These are phyloP conservation scores for Erebia aethiops DNA, from an alignment of 2,888 invertebrate genomes.

Conservation along the genomic window DNA sequence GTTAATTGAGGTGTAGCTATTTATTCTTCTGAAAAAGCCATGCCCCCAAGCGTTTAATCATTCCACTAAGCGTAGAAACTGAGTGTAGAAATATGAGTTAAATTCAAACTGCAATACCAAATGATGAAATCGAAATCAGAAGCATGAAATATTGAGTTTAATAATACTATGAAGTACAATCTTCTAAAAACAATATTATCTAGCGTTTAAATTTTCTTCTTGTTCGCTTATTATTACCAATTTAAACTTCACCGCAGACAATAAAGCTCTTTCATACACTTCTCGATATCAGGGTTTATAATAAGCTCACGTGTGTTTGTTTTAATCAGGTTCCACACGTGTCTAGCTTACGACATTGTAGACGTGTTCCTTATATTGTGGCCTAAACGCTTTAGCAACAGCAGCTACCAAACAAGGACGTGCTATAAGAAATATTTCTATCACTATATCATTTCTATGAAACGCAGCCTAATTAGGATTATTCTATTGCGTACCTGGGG, in stretches of 20 bases:
- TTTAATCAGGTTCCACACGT: constrained; percentile 41
- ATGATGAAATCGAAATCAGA: not conserved
- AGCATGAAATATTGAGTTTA: not conserved
- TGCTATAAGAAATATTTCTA: constrained; percentile 15
- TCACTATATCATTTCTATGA: constrained; percentile 8
- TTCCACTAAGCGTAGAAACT: too few relatives aligned
- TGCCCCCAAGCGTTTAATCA: too few relatives aligned
- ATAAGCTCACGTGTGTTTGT: constrained; percentile 32
- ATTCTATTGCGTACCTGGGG: not conserved
- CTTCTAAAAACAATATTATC: not conserved
- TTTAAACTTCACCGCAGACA: constrained; percentile 13
- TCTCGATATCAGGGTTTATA: constrained; percentile 21
- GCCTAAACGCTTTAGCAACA: constrained; percentile 15
- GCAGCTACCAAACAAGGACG: constrained; percentile 22
- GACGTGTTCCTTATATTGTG: constrained; percentile 25
- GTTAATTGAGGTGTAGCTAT: too few relatives aligned
- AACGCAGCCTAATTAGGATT: constrained; percentile 12
- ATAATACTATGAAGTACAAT: too few relatives aligned
- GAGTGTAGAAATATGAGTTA: too few relatives aligned
- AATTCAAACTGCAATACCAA: too few relatives aligned
- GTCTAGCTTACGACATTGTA: constrained; percentile 36
- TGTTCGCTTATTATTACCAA: not conserved
- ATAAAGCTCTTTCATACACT: constrained; percentile 9
- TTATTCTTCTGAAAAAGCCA: too few relatives aligned
- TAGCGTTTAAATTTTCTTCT: constrained; percentile 4